Evolutionary conservation across 2,888 invertebrate species (phyloP).

Genomic region (Caenorhabditis doughertyi): DNA sequence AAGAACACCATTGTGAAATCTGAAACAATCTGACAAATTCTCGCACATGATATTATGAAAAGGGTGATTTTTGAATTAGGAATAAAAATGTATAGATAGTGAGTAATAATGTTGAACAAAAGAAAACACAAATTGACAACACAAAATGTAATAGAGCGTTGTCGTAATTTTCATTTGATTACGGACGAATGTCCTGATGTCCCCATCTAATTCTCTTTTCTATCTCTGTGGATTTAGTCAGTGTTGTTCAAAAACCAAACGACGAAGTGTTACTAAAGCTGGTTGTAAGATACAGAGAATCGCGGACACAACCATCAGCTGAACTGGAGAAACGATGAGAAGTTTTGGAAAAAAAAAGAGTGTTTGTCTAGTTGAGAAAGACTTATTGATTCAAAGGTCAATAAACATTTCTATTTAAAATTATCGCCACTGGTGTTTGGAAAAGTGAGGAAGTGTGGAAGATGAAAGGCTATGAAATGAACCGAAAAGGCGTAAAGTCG

Average conservation of each 20-base stretch:
- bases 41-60: no score
- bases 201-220: constrained; percentile 6
- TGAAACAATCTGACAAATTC: no score
- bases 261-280: constrained; percentile 36
- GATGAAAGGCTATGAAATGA: constrained; percentile 12
- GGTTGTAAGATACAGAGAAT: constrained; percentile 17
- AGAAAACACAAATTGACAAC: constrained; percentile 11
- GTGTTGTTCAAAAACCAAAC: constrained; percentile 57
- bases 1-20: no score
- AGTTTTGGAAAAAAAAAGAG: constrained; percentile 9
- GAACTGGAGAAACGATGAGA: neutral
- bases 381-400: constrained; percentile 59
- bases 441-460: neutral
- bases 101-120: constrained; percentile 3
- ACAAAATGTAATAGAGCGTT: constrained; percentile 15
- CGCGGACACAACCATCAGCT: neutral
- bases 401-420: constrained; percentile 45
- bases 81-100: no score
- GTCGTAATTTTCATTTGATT: constrained; percentile 48
- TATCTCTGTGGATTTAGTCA: constrained; percentile 8
- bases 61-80: no score
- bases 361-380: constrained; percentile 44
- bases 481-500: constrained; percentile 3
- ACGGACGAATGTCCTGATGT: neutral
- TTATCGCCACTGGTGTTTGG: constrained; percentile 39